Base-by-base conservation (phyloP, 2,888 invertebrate genomes). In the Hydropsyche betteni region DNA sequence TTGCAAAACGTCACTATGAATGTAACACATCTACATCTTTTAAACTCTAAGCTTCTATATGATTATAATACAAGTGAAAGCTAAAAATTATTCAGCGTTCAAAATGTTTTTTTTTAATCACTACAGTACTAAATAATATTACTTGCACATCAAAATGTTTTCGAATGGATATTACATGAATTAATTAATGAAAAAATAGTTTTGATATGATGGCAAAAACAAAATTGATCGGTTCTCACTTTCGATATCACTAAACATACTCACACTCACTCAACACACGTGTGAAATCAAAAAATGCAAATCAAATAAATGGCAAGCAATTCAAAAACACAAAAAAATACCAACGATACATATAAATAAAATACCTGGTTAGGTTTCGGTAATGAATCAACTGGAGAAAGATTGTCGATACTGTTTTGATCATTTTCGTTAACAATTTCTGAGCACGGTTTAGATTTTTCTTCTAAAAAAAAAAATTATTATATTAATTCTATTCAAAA, bases 291-390 rank as follows among this genome's bases (percentile, higher is more conserved):
- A 55, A 55, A 55, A 55, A 55, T 12, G 12, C 6, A 12, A 55
- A 7, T n/a, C 5, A 55, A 55, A n/a, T 55, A 55, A 55, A 14
- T 6, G 12, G 16, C n/a, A 14, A n/a, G 16, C n/a, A n/a, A n/a
- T 55, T 14, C 12, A n/a, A n/a, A 55, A 55, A 1, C 8, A 55
- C 5, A 55, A 24, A 64, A 64, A 24, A 55, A 24, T 53, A 33
- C 50, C 61, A 61, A 16, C 10, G 2, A 24, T 70, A 10, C 16
- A 34, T n/a, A n/a, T 10, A 3, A 53, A 51, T 53, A 53, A 6
- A 58, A 69, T 76, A 79, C 79, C 76, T 77, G 79, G 10, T 77
- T 76, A 5, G 79, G 77, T 44, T 78, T 78, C 8, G 79, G 79
- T 24, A 79, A 64, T n/a, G 53, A 69, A 8, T 77, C 78, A n/a